phyloP scores from a whole-genome alignment of 1,140 invertebrate species.

The Papilio glaucus region DNA sequence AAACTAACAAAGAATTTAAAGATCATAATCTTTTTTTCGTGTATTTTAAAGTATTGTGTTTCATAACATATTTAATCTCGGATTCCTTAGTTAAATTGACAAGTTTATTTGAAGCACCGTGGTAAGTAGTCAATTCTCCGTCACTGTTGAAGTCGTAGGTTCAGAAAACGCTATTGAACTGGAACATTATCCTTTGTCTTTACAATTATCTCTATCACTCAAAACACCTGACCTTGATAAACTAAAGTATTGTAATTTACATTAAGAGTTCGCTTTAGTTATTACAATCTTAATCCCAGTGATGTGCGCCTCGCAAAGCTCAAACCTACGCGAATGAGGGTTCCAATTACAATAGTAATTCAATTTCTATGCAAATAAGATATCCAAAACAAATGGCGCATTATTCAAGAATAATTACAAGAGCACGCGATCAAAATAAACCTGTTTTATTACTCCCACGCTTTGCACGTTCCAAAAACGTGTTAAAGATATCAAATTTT shows the following conservation, averaged over 20 bases:
- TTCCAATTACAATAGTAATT: conserved; percentile 41
- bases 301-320: conserved; percentile 5
- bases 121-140: too few relatives aligned
- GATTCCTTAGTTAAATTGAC: too few relatives aligned
- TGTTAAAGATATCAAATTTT: conserved; percentile 17
- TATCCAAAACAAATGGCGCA: conserved; percentile 46
- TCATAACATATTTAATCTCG: too few relatives aligned
- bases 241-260: too few relatives aligned
- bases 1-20: background rate
- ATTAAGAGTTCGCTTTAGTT: background rate
- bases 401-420: conserved; percentile 42
- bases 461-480: conserved; percentile 17
- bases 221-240: too few relatives aligned
- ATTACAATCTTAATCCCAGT: conserved; percentile 17
- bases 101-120: too few relatives aligned
- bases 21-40: too few relatives aligned
- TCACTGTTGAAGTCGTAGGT: too few relatives aligned
- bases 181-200: too few relatives aligned
- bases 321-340: conserved; percentile 1
- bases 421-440: conserved; percentile 8
- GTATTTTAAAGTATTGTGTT: too few relatives aligned
- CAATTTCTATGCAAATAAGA: conserved; percentile 53
- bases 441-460: conserved; percentile 14
- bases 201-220: too few relatives aligned
- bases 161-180: too few relatives aligned